phyloP scores from a whole-genome alignment of 2,113 vertebrate species.

The Anolis sagrei region DNA sequence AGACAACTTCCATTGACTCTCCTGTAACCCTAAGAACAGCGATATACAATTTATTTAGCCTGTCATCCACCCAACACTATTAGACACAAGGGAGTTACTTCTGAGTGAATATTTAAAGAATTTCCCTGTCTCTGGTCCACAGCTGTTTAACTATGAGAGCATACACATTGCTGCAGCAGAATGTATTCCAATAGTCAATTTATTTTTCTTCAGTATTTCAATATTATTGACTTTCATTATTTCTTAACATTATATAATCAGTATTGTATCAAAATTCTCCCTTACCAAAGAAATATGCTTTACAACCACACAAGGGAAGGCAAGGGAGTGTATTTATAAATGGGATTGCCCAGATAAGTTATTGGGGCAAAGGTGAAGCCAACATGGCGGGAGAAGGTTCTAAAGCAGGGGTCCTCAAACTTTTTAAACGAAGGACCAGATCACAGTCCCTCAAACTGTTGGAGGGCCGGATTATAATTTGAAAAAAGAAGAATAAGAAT shows the following conservation, averaged over 20 bases:
- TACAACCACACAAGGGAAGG: neutral
- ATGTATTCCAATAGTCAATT: neutral
- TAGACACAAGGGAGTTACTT: neutral
- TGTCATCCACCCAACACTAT: neutral
- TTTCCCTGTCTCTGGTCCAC: neutral
- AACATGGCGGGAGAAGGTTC: neutral
- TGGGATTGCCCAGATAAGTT: neutral
- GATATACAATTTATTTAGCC: neutral
- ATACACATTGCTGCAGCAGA: neutral
- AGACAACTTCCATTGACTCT: neutral
- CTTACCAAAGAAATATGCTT: neutral
- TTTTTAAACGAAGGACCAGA: too few relatives aligned
- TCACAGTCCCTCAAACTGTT: too few relatives aligned
- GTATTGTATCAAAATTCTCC: neutral
- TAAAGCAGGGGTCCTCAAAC: too few relatives aligned
- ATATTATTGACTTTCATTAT: neutral
- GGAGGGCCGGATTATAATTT: too few relatives aligned
- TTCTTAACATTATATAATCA: neutral
- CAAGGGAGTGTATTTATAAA: neutral
- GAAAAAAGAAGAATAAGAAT: too few relatives aligned
- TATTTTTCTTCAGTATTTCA: neutral
- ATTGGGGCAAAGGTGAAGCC: too few relatives aligned
- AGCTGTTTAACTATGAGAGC: neutral
- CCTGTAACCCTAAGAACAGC: neutral
- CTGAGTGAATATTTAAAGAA: neutral